Percentiles rank a stretch among this genome's conserved stretches.
Evolutionary conservation across 2,888 invertebrate genomes (phyloP).

Genomic region (Agelastica alni): DNA sequence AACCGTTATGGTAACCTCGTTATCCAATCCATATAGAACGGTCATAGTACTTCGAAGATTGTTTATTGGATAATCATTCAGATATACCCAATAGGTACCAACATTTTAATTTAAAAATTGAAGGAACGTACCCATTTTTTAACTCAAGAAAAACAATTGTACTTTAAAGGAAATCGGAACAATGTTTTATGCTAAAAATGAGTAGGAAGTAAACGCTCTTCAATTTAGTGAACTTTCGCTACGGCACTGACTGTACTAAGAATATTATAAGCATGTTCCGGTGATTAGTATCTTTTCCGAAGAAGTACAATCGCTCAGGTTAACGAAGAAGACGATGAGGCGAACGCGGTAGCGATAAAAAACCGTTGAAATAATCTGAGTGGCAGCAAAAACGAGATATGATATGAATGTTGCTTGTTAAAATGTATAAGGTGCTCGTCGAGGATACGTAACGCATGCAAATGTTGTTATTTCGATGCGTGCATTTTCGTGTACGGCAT

Average conservation of each 20-base stretch:
- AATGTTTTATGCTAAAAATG: too few species aligned
- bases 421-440: conserved; percentile 38
- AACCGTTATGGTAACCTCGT: too few species aligned
- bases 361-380: conserved; percentile 20
- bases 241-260: conserved; percentile 36
- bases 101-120: too few species aligned
- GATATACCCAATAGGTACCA: too few species aligned
- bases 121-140: too few species aligned
- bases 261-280: conserved; percentile 51
- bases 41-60: too few species aligned
- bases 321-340: conserved; percentile 26
- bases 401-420: conserved; percentile 36
- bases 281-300: conserved; percentile 51
- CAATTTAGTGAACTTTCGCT: too few species aligned
- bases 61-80: too few species aligned
- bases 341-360: conserved; percentile 11
- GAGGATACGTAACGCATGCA: conserved; percentile 33
- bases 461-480: conserved; percentile 34
- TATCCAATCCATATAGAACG: too few species aligned
- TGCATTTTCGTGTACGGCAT: conserved; percentile 19
- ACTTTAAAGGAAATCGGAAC: too few species aligned
- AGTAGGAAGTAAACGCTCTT: too few species aligned
- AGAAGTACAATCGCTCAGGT: conserved; percentile 46
- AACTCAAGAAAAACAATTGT: too few species aligned
- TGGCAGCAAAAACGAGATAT: conserved; percentile 11